Base-by-base conservation (phyloP, 2,113 vertebrate species). In the Cyrtonyx montezumae region DNA sequence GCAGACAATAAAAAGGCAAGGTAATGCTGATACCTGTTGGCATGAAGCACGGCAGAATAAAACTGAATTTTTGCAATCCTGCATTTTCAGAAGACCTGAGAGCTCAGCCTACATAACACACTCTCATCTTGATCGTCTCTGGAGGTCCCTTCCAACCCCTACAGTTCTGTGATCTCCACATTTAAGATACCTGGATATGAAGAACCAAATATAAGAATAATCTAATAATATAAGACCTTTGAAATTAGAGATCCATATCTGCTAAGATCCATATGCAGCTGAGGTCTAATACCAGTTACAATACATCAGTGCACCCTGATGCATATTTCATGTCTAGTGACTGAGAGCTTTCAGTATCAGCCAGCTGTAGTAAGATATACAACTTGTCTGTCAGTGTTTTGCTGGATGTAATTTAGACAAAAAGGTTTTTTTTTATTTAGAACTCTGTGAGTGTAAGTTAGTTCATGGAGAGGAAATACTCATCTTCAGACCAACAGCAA, bases 21-120 rank as follows among this genome's bases (percentile, higher is more conserved):
- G 42, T 96, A 97, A 97, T 87, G 94, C 96, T 98, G 97, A 98
- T 97, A 98, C 95, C 96, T 98, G 82, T 98, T 97, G 98, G 97
- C 91, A 93, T 62, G 32, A 89, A 94, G 30, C 8, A 28, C 83
- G 37, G 62, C 87, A 79, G 83, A 70, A 42, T 79, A 13, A n/a
- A 36, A 21, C 3, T 3, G 28, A 25, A 22, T 66, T 26, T n/a
- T 69, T 14, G 30, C 5, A 30, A 11, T 22, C 56, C 43, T 51
- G 11, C 45, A 20, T 85, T 81, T 84, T 71, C 58, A 66, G 36
- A 56, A 65, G 62, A 74, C 21, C 7, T 21, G 6, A 46, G 53
- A 82, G 28, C 36, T 91, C 68, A 62, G 7, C 5, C 11, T 85
- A 48, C 70, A 70, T 67, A 68, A 40, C 53, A 79, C 19, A 46